Conservation (phyloP, 2,888 invertebrate species). For the Helleia helle region DNA sequence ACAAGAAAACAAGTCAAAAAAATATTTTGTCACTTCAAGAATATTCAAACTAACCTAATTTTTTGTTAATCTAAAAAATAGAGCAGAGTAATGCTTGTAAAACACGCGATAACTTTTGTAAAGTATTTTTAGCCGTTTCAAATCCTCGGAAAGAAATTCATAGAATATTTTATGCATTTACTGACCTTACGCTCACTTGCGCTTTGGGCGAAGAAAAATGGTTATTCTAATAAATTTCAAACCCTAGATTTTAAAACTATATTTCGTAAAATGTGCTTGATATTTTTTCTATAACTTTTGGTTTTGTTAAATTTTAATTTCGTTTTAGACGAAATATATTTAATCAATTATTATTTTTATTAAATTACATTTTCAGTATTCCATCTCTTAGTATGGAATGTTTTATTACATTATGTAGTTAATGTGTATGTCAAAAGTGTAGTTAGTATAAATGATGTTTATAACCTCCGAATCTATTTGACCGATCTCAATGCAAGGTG, state of each 20-base stretch:
- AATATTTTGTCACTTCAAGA: neutral
- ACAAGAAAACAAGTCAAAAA: too few species aligned
- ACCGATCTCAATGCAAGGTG: too few species aligned
- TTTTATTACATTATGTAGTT: too few species aligned
- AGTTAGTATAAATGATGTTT: too few species aligned
- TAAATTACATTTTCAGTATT: too few species aligned
- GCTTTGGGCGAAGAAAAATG: conserved; percentile 32
- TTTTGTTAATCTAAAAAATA: neutral
- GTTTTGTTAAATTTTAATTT: too few species aligned
- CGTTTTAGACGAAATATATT: too few species aligned
- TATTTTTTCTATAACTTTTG: conserved; percentile 4
- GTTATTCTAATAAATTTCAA: conserved; percentile 6
- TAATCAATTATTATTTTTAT: too few species aligned
- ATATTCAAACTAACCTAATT: neutral
- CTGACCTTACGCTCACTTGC: conserved; percentile 64
- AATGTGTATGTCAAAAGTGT: too few species aligned
- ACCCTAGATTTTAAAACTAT: conserved; percentile 7
- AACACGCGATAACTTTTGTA: conserved; percentile 25
- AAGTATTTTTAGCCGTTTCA: conserved; percentile 33
- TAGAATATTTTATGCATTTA: conserved; percentile 70
- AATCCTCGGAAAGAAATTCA: conserved; percentile 68
- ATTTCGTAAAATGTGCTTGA: neutral
- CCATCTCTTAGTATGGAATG: too few species aligned
- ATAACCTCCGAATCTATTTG: too few species aligned
- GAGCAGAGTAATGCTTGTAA: conserved; percentile 13